phyloP scores from a whole-genome alignment of 1,140 invertebrate genomes.

The Tetramorium alpestre region DNA sequence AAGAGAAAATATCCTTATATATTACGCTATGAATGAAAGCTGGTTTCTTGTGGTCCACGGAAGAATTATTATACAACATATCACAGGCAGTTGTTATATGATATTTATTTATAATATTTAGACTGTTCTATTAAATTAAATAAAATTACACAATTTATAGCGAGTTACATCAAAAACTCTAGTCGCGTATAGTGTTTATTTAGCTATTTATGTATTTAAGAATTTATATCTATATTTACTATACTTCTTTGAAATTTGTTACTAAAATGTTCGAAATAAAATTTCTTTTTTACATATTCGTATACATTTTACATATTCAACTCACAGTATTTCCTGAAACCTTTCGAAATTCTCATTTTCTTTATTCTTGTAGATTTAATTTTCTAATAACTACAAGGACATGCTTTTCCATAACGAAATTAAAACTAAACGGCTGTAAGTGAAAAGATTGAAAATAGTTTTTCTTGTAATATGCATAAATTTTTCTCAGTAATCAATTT shows the following conservation, averaged over 20 bases:
- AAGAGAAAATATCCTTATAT: neutral
- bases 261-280: slow-evolving; percentile 36
- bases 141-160: neutral
- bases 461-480: neutral
- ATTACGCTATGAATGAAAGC: neutral
- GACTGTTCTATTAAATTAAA: neutral
- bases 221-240: neutral
- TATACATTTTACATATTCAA: neutral
- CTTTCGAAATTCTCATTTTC: neutral
- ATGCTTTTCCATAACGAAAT: neutral
- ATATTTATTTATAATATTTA: slow-evolving; percentile 1
- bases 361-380: neutral
- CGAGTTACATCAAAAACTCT: neutral
- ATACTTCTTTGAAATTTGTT: slow-evolving; percentile 2
- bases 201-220: neutral
- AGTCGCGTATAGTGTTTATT: neutral
- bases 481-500: neutral
- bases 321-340: neutral
- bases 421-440: neutral
- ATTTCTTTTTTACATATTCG: neutral
- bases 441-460: neutral
- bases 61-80: neutral
- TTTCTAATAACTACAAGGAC: neutral
- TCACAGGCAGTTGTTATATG: neutral
- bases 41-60: neutral